Base-by-base conservation (phyloP, 1,140 invertebrate species). In the Delia radicum region DNA sequence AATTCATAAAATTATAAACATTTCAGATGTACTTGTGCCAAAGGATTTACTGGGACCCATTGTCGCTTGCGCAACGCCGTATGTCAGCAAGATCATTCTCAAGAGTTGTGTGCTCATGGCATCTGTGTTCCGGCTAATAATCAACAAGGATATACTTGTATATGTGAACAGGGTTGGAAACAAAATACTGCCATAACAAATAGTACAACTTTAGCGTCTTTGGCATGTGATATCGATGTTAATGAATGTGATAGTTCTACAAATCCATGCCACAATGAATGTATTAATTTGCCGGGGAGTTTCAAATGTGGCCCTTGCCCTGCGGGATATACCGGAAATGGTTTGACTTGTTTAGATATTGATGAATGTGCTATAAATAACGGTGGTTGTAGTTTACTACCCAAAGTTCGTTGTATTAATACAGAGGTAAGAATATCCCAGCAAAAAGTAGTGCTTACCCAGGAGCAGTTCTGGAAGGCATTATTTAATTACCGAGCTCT, bases 81-180 rank as follows among this genome's bases (percentile, higher is more conserved):
- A 79, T 98, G 97, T 81, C 89, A 87, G 5, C 87, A 88, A 0
- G 90, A 90, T 24, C 91, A 92, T 29, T 89, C 89, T n/a, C 81
- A 83, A 24, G 93, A 94, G 83, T 88, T 98, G 7, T 98, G 97
- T 86, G 96, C 93, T 0, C 92, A 97, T 81, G 97, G 96, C 10
- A 91, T 90, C 4, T 98, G 96, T 81, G 80, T 97, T 2, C 88
- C 90, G 37, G 89, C 90, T 74, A 87, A 84, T 2, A 89, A 89
- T 69, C 7, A 69, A 8, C 71, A 65, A 0, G 91, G 93, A 1
- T 93, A 91, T 75, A 91, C 90, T 28, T 95, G 94, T 82, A 88
- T 95, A 76, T 96, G 94, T 82, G 89, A 95, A 79, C 91, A 93
- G 89, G 96, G 96, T 0, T 98, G 96, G 96, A 94, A 91, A 55